phyloP scores from a whole-genome alignment of 2,888 invertebrate species.

The Notocelia uddmanniana region DNA sequence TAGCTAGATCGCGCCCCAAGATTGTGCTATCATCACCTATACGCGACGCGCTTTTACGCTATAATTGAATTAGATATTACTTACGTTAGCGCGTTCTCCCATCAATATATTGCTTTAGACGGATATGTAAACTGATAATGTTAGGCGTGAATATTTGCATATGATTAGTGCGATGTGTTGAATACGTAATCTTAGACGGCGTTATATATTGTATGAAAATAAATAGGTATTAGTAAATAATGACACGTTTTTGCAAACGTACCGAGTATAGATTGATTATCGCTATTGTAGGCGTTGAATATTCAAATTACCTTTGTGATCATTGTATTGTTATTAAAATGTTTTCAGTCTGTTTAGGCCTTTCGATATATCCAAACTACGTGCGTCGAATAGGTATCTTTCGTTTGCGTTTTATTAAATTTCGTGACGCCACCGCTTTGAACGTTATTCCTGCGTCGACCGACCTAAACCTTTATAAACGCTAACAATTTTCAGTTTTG shows the following conservation, averaged over 20 bases:
- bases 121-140: slow-evolving; percentile 53
- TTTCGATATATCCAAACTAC: slow-evolving; percentile 12
- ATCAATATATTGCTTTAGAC: slow-evolving; percentile 56
- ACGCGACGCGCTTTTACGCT: slow-evolving; percentile 72
- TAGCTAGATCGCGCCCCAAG: slow-evolving; percentile 71
- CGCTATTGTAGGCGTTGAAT: neutral
- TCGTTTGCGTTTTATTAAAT: slow-evolving; percentile 32
- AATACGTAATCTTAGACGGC: slow-evolving; percentile 25
- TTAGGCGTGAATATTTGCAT: slow-evolving; percentile 44
- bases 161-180: slow-evolving; percentile 41
- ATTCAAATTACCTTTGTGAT: neutral
- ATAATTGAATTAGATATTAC: slow-evolving; percentile 78
- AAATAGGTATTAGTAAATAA: slow-evolving; percentile 3
- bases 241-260: neutral
- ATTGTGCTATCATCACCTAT: slow-evolving; percentile 75
- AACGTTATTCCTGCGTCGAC: slow-evolving; percentile 20
- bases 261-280: neutral
- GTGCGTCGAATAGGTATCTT: slow-evolving; percentile 25
- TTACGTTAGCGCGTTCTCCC: slow-evolving; percentile 58
- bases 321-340: neutral
- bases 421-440: slow-evolving; percentile 18
- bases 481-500: slow-evolving; percentile 40
- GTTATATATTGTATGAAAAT: slow-evolving; percentile 2
- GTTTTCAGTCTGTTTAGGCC: neutral
- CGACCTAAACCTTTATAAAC: slow-evolving; percentile 38